phyloP scores from a whole-genome alignment of 2,888 invertebrate species.

The Agapetus fuscipes region DNA sequence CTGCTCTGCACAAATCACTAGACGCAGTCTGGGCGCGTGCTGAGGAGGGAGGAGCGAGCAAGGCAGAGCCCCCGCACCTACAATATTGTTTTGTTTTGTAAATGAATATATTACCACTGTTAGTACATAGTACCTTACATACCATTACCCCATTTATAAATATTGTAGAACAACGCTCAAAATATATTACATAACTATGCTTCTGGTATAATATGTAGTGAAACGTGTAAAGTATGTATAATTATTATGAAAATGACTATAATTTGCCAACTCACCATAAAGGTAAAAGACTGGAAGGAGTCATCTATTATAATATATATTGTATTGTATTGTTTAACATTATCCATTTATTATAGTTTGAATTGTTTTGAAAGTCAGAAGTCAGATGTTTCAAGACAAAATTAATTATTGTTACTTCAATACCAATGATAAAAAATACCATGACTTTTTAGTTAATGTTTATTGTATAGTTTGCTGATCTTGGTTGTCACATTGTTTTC shows the following conservation, averaged over 20 bases:
- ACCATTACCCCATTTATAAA: no score
- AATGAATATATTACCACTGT: no score
- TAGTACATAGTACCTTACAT: no score
- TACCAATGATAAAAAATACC: constrained; percentile 14
- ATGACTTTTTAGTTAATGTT: constrained; percentile 7
- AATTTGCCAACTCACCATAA: neutral
- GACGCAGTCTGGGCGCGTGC: neutral
- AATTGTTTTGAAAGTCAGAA: neutral
- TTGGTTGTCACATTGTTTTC: no score
- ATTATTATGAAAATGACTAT: neutral
- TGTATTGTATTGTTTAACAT: neutral
- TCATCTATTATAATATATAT: neutral
- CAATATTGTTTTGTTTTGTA: no score
- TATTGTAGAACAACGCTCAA: neutral
- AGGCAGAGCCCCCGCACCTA: neutral
- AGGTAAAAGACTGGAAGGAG: neutral
- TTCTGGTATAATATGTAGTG: neutral
- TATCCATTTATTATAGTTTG: neutral
- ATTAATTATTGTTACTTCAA: constrained; percentile 8
- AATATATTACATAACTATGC: neutral
- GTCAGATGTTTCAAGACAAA: neutral
- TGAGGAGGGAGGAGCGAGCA: no score
- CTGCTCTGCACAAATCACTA: no score
- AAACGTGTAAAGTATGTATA: neutral
- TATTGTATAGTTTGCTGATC: no score